Base-by-base conservation (phyloP, 2,888 invertebrate genomes). In the Acronicta aceris region DNA sequence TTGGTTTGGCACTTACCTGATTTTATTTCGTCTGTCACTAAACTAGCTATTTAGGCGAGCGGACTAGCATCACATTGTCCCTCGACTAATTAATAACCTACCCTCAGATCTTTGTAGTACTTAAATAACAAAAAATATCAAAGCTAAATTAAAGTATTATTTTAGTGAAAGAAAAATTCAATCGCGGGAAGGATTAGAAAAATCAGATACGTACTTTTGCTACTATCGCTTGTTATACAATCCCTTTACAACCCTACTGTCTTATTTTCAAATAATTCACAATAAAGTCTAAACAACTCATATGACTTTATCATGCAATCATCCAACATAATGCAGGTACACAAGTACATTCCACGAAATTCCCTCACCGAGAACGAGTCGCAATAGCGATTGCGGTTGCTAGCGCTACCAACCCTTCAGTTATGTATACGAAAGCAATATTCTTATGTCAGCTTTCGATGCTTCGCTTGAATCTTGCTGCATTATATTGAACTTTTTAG, bases 351-450 rank as follows among this genome's bases (percentile, higher is more conserved):
- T 51, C 48, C 67, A 70, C 68, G 71, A 71, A 83, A 83, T 81
- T 86, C 85, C 87, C 86, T 90, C 86, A 84, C 81, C 82, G 62
- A 75, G 81, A 87, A 85, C 81, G 62, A 65, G 60, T 52, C 60
- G 25, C 57, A 65, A 59, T 52, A 59, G 17, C 57, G 59, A 43
- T 54, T 57, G 56, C 17, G 54, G 54, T 63, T 56, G 57, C 43
- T 64, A 57, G 60, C 48, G 52, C 54, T 59, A 48, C 41, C 33
- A 53, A 59, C 33, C 27, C 17, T 47, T 47, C 27, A 41, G 45
- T 53, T 61, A 41, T 16, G 13, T 30, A 42, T 50, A 41, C 48
- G 57, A 61, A 51, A 40, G 21, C 42, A 49, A 55, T 27, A 46
- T 42, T 53, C 49, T 43, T 46, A 41, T 45, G 57, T 68, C 53